These are phyloP conservation scores for Vireo griseus DNA, from an alignment of 2,797 vertebrate genomes.

Conservation along the genomic window DNA sequence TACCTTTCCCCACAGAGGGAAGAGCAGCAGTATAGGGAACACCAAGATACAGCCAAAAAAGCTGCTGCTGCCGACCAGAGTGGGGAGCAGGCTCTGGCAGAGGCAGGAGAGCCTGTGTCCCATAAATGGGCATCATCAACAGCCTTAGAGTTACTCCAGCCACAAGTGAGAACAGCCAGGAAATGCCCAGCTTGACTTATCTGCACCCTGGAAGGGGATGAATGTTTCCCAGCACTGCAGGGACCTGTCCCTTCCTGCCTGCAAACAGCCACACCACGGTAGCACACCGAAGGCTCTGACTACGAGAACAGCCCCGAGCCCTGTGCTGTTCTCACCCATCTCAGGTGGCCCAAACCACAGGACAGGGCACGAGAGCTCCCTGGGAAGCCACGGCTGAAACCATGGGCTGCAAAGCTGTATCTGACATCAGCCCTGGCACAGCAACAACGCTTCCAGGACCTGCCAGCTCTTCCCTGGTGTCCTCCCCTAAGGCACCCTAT, in stretches of 20 bases:
- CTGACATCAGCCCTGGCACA: neutral
- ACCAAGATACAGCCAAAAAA: accelerated
- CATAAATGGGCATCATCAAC: accelerated
- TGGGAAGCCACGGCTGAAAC: accelerated
- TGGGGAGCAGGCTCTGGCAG: neutral
- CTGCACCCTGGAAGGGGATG: neutral
- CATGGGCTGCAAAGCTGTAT: neutral
- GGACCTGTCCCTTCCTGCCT: neutral
- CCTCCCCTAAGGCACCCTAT: neutral
- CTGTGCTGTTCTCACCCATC: neutral
- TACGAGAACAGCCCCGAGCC: neutral
- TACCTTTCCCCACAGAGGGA: neutral
- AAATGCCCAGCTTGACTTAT: neutral
- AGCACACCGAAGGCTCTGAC: accelerated
- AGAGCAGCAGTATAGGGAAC: neutral
- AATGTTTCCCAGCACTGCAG: neutral
- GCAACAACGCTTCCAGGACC: neutral
- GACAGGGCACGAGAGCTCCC: neutral
- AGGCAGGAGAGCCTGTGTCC: neutral
- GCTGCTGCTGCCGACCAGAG: neutral
- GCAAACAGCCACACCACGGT: neutral
- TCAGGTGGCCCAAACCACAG: neutral
- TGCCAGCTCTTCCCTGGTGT: neutral
- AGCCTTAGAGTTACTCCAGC: neutral
- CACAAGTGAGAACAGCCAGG: accelerated